Evolutionary conservation across 2,113 vertebrate species (phyloP), one percentile per base, ranked within the genome.

Genomic region (Ceyx cyanopectus): DNA sequence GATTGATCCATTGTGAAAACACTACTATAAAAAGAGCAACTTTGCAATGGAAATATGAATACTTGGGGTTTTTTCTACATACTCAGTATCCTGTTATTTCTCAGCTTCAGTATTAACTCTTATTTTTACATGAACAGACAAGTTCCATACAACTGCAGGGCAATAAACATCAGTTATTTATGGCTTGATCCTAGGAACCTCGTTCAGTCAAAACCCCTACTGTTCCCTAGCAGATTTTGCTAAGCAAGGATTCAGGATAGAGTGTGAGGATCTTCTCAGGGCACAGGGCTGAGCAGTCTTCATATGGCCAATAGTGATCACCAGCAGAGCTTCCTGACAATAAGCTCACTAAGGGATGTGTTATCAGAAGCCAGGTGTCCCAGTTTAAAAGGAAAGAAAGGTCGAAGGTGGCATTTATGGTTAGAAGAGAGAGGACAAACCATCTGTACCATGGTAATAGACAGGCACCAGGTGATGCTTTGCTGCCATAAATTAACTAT

Each of bases 1-100:
- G 58, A 87, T 66, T 68, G 58, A 87, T 66, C 56, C 30, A 81
- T 65, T 92, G 69, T 85, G 60, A 92, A 92, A 93, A 83, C 48
- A 41, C 6, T 21, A 79, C 13, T 32, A 81, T 10, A 41, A 90
- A 72, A 92, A 65, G 22, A 79, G 17, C 43, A 66, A 22, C 56
- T 93, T 89, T 91, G 14, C 27, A 60, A 48, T 22, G 56, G 74
- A 58, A 87, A 79, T 62, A 58, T 85, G 54, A 73, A 56, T 12
- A 8, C 29, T 89, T 66, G 27, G 7, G 46, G 12, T 12, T 67
- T 82, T 87, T 81, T 58, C 27, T 89, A 1, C 61, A 29, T 45
- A 41, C 9, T 92, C 73, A 85, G 7, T 46, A n/a, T 46, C 41
- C 20, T 81, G 32, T 50, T 86, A n/a, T 75, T 91, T 84, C 48